These are phyloP conservation scores for Stigmatopora nigra DNA, from an alignment of 2,113 vertebrate genomes.

Conservation along the genomic window DNA sequence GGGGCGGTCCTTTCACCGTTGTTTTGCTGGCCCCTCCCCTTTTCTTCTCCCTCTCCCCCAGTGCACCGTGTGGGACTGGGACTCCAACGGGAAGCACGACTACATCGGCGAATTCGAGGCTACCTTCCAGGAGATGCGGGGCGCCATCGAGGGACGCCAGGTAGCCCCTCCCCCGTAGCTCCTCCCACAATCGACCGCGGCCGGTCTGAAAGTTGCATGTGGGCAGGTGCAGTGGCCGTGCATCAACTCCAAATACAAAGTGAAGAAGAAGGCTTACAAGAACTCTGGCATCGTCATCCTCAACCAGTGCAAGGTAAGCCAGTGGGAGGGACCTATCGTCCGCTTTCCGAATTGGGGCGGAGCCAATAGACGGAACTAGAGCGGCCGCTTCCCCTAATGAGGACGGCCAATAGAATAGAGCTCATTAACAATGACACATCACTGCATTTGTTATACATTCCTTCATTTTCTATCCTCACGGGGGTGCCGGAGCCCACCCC, in stretches of 20 bases:
- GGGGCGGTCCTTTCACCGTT: too few relatives aligned
- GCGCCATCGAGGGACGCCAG: conserved; percentile 91
- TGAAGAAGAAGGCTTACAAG: conserved; percentile 97
- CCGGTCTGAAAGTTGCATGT: conserved; percentile 10
- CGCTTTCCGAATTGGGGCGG: not conserved
- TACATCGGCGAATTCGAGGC: conserved; percentile 94
- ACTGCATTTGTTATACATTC: not conserved
- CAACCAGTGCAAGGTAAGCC: conserved; percentile 88
- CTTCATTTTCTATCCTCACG: too few relatives aligned
- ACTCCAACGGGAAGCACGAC: conserved; percentile 97
- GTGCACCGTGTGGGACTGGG: conserved; percentile 88
- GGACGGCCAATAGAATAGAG: not conserved
- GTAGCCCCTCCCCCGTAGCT: too few relatives aligned
- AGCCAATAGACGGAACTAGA: conserved; percentile 1
- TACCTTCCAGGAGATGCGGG: conserved; percentile 91
- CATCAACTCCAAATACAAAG: conserved; percentile 92
- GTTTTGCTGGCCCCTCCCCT: too few relatives aligned
- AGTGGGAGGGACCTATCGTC: not conserved
- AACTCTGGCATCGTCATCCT: conserved; percentile 96
- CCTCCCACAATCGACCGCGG: too few relatives aligned
- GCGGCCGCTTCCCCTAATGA: not conserved
- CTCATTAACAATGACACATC: not conserved
- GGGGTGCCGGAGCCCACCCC: too few relatives aligned
- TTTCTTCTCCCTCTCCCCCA: not conserved
- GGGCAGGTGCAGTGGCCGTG: conserved; percentile 94